Base-by-base conservation (phyloP, 2,113 vertebrate genomes). In the Ia io region DNA sequence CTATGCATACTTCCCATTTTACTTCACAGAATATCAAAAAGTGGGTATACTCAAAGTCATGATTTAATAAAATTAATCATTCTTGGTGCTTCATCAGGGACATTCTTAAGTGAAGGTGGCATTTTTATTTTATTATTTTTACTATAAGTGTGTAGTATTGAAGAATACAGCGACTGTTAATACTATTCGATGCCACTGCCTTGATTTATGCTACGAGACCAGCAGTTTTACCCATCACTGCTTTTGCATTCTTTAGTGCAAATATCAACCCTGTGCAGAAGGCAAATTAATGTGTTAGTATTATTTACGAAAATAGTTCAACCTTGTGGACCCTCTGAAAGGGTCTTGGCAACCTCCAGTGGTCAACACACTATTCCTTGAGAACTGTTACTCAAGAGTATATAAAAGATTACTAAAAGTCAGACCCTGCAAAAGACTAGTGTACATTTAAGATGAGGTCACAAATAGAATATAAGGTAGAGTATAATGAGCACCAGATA, bases 251-350 rank as follows among this genome's bases (percentile, higher is more conserved):
- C 25, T 74, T 95, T 30, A 77, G 0, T 91, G 79, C 6, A 90
- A 35, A 49, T 89, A 18, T 84, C 63, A 69, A 13, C n/a, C 12
- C 30, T 28, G 32, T 44, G 30, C 35, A 74, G 82, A 84, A 37
- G 65, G 85, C 83, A 84, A 59, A 77, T 89, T 89, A 73, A 76
- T 84, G 9, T 63, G 17, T 63, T 70, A 28, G 35, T 88, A 42
- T 69, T 95, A 37, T 88, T 96, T 88, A 74, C 84, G 78, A 86
- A 92, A 88, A 80, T 88, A 91, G n/a, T 90, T 88, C 94, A 40
- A 59, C 49, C 6, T 90, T 71, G 9, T 78, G 32, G 37, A 59
- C 14, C 67, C 28, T 28, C 35, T 16, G 63, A 76, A 88, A 84
- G 16, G 18, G 25, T 61, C 47, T 74, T 53, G 82, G 74, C 37